Evolutionary conservation across 1,140 invertebrate genomes (phyloP), one percentile per base, ranked within the genome.

Genomic region (Drosophila willistoni): DNA sequence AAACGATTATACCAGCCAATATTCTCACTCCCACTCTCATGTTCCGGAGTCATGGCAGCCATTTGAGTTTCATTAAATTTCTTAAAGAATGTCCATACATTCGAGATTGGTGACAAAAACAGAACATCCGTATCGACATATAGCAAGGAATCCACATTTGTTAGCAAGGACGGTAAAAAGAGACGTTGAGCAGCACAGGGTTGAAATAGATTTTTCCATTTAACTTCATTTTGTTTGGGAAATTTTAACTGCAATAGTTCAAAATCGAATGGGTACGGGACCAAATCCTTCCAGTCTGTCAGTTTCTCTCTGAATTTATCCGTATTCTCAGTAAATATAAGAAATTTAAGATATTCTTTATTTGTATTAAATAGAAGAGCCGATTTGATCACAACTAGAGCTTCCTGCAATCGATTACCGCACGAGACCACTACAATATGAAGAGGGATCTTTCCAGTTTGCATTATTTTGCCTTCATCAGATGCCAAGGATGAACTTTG

Each of bases 1-100:
- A 99, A 98, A 75, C 98, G 93, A 81, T 98, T 98, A 92, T 99
- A 99, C 98, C 98, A 99, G 1, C 97, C 98, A 44, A 97, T 96
- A 85, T 96, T 96, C 10, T 95, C 94, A 92, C 98, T 97, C 92
- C 99, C 98, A 92, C 98, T 97, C 92, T 99, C 98, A 92, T 98
- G 96, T 92, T 99, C 98, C 3, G 96, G 95, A 19, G 96, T 94
- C 69, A 99, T 92, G 1, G 96, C 98, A 55, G 97, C 97, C 81
- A 99, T 94, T 87, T 99, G 98, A 44, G 94, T 95, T 4, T 93
- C 93, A 93, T 98, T 98, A 94, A 99, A 98, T 64, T 94, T 93
- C 34, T 93, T 92, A 91, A 99, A 99, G 91, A 95, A 94, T 33
- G 93, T 89, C 98, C 98, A 99, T 56, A 99, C 91, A 47, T 96